Percentiles rank a stretch among this genome's conserved stretches.
phyloP scores from a whole-genome alignment of 2,888 invertebrate species.

The Chrysomela aeneicollis region DNA sequence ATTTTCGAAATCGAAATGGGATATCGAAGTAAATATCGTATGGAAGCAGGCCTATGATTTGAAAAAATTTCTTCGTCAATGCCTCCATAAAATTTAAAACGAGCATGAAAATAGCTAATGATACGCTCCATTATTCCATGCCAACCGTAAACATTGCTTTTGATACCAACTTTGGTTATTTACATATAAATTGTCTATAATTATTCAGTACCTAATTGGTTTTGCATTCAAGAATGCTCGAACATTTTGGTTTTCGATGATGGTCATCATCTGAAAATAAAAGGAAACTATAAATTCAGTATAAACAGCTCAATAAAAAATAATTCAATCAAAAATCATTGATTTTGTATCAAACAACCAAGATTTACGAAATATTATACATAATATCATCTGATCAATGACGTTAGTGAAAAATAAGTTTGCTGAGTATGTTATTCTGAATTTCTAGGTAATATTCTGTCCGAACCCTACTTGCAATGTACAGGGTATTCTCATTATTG shows the following conservation, averaged over 20 bases:
- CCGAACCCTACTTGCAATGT: no score
- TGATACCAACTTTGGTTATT: slow-evolving; percentile 27
- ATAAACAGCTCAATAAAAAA: no score
- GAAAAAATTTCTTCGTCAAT: slow-evolving; percentile 9
- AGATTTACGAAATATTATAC: no score
- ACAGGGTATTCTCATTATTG: no score
- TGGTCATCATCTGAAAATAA: background rate
- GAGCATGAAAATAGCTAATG: slow-evolving; percentile 39
- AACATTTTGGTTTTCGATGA: slow-evolving; percentile 4
- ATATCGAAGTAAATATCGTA: slow-evolving; percentile 8
- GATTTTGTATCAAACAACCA: no score
- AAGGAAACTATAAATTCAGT: background rate
- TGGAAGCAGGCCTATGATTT: slow-evolving; percentile 14
- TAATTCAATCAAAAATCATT: no score
- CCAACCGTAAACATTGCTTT: slow-evolving; percentile 23
- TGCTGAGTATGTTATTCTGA: no score
- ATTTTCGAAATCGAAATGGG: no score
- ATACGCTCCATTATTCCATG: slow-evolving; percentile 33
- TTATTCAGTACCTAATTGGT: slow-evolving; percentile 25
- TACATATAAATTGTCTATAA: slow-evolving; percentile 33
- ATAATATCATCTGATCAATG: no score
- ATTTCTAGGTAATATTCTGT: no score
- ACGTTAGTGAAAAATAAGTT: no score
- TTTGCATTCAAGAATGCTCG: background rate
- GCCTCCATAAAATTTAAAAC: slow-evolving; percentile 37